phyloP scores from a whole-genome alignment of 2,797 vertebrate genomes.

The Poecile montanus region DNA sequence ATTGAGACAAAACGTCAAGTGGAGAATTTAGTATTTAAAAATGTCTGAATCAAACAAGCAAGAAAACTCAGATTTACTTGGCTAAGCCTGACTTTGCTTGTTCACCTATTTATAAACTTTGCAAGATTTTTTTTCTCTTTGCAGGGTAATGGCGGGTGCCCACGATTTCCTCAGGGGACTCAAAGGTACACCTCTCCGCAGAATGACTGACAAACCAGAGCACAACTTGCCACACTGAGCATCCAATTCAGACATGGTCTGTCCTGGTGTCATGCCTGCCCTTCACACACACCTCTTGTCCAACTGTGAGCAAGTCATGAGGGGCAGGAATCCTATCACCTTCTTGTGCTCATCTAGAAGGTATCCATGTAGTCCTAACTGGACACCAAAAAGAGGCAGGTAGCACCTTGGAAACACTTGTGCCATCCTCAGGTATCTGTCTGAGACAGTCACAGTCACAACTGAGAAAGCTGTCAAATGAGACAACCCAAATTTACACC shows the following conservation, averaged over 20 bases:
- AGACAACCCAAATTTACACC: background rate
- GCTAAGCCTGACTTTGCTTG: background rate
- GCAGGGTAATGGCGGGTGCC: background rate
- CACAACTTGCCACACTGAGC: background rate
- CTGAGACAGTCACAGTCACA: fast-evolving
- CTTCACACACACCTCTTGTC: background rate
- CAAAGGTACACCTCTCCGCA: background rate
- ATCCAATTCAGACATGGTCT: background rate
- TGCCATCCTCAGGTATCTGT: background rate
- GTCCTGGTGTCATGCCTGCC: background rate
- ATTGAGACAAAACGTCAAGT: background rate
- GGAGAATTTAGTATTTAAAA: background rate
- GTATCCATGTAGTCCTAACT: background rate
- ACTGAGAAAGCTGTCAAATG: background rate
- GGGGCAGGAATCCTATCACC: background rate
- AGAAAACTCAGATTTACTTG: background rate
- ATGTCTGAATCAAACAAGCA: background rate
- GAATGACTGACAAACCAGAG: background rate
- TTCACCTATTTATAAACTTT: background rate
- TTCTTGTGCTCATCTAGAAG: background rate
- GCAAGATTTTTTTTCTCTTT: background rate
- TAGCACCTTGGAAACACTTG: background rate
- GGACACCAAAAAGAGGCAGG: background rate
- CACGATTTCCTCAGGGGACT: fast-evolving
- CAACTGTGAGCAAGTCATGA: background rate